A percentile compares a stretch with the other conserved stretches of the same genome.
phyloP scores from a whole-genome alignment of 2,113 vertebrate genomes.

The Dunckerocampus dactyliophorus region DNA sequence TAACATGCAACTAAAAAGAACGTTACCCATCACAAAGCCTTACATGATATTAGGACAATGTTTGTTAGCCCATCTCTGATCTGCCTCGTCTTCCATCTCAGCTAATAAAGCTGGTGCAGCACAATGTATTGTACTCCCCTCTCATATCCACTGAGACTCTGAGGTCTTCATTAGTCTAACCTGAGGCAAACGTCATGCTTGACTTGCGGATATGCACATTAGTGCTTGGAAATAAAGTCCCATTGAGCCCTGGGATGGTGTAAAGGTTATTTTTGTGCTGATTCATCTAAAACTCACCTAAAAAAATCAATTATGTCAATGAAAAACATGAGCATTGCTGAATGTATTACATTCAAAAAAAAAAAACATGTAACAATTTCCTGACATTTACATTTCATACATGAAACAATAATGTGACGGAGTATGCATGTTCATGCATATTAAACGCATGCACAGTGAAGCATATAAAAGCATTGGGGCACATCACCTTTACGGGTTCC shows the following conservation, averaged over 20 bases:
- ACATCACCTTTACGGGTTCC: slow-evolving; percentile 66
- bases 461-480: neutral
- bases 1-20: neutral
- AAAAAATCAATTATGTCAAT: neutral
- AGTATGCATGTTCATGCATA: neutral
- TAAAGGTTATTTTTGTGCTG: neutral
- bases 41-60: neutral
- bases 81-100: slow-evolving; percentile 8
- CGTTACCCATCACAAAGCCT: neutral
- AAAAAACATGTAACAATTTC: neutral
- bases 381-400: neutral
- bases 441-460: neutral
- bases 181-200: slow-evolving; percentile 24
- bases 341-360: neutral
- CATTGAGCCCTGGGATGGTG: neutral
- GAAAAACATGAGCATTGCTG: neutral
- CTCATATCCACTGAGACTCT: slow-evolving; percentile 27
- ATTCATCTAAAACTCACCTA: neutral
- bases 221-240: slow-evolving; percentile 4
- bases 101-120: slow-evolving; percentile 19
- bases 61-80: slow-evolving; percentile 4
- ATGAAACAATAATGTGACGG: neutral
- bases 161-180: slow-evolving; percentile 44
- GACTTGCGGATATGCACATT: slow-evolving; percentile 21
- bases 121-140: slow-evolving; percentile 8